Percentiles rank a stretch among this genome's conserved stretches.
Conservation (phyloP, 2,888 invertebrate species). For the Cylloceria caligata region DNA sequence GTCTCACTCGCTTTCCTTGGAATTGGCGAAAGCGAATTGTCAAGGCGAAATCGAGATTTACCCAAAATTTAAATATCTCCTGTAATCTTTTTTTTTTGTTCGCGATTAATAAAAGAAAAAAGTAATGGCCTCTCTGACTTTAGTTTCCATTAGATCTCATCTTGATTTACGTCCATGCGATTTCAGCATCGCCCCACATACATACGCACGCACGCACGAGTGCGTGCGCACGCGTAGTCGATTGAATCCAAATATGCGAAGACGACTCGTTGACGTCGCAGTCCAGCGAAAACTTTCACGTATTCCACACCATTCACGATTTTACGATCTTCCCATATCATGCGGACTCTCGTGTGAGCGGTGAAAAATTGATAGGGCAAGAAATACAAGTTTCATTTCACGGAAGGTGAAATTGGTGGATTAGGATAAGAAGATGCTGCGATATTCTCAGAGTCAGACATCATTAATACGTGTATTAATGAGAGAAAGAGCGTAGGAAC, state of each 20-base stretch:
- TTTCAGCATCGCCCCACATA: background rate
- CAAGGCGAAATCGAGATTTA: conserved; percentile 40
- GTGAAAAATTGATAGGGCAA: conserved; percentile 9
- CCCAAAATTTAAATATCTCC: conserved; percentile 48
- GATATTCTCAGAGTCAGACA: conserved; percentile 5
- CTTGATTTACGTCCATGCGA: conserved; percentile 63
- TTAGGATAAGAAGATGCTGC: conserved; percentile 17
- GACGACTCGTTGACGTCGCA: conserved; percentile 31
- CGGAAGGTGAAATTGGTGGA: conserved; percentile 14
- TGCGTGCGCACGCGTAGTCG: conserved; percentile 9
- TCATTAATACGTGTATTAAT: conserved; percentile 36
- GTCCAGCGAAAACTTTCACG: conserved; percentile 59
- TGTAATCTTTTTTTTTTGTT: conserved; percentile 7
- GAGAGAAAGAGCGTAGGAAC: background rate
- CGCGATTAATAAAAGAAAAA: background rate
- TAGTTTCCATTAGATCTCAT: conserved; percentile 63
- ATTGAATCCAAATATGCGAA: conserved; percentile 55
- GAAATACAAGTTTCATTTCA: background rate
- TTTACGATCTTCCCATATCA: conserved; percentile 30
- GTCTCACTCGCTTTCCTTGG: conserved; percentile 29
- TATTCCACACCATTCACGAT: conserved; percentile 15
- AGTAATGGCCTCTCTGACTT: background rate
- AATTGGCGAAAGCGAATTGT: conserved; percentile 49
- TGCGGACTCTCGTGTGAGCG: background rate
- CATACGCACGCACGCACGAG: background rate